phyloP scores from a whole-genome alignment of 2,888 invertebrate species.

The Vesta saturnalis region DNA sequence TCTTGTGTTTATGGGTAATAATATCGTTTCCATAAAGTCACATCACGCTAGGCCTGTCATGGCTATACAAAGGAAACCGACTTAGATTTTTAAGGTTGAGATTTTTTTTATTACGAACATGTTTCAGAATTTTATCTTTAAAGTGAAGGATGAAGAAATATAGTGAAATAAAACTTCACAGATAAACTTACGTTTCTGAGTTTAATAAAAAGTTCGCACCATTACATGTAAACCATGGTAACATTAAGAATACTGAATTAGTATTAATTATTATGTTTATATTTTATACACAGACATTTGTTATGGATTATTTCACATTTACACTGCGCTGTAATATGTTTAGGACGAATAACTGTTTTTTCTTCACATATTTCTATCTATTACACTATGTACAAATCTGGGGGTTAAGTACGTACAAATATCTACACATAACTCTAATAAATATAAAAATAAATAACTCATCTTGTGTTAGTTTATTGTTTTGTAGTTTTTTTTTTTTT shows the following conservation, averaged over 20 bases:
- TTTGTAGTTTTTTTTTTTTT: constrained; percentile 32
- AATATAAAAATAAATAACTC: constrained; percentile 59
- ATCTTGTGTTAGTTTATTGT: constrained; percentile 46
- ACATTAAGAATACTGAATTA: constrained; percentile 62
- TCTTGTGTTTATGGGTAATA: constrained; percentile 26
- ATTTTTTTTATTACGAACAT: not conserved
- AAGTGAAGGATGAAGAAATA: too few species aligned
- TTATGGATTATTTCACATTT: constrained; percentile 50
- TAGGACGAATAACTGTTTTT: constrained; percentile 43
- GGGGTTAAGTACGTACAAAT: constrained; percentile 35
- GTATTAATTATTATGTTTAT: constrained; percentile 53
- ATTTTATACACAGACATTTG: constrained; percentile 51
- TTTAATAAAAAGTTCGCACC: constrained; percentile 56
- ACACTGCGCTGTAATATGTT: constrained; percentile 45
- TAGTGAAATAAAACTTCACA: constrained; percentile 42
- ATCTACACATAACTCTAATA: constrained; percentile 52
- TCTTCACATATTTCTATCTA: constrained; percentile 39
- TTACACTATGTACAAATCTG: constrained; percentile 38
- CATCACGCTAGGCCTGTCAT: constrained; percentile 17
- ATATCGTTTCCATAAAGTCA: constrained; percentile 23
- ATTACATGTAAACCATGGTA: constrained; percentile 53
- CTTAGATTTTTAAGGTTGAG: constrained; percentile 5
- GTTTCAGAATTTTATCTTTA: constrained; percentile 1
- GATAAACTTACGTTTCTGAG: constrained; percentile 47
- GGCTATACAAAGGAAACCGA: not conserved